Conservation (phyloP, 1,140 invertebrate species). For the Xylocopa sonorina region DNA sequence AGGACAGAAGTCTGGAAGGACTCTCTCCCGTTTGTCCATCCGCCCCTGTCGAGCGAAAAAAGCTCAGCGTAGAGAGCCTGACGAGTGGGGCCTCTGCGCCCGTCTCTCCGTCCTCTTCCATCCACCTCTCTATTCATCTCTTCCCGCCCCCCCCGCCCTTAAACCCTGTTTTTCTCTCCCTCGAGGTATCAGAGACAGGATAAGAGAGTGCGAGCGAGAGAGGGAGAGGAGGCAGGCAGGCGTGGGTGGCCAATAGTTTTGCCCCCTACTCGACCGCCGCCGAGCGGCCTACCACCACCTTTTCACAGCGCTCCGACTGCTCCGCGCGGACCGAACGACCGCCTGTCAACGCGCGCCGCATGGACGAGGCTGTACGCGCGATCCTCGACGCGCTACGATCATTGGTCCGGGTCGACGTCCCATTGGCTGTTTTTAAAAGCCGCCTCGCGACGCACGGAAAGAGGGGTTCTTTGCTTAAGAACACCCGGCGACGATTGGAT, state of each 20-base stretch:
- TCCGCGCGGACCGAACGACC: slow-evolving; percentile 74
- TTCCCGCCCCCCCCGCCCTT: no score
- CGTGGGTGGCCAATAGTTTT: slow-evolving; percentile 82
- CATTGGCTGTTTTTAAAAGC: slow-evolving; percentile 74
- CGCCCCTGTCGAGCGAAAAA: slow-evolving; percentile 69
- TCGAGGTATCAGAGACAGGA: slow-evolving; percentile 37
- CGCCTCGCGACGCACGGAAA: slow-evolving; percentile 36
- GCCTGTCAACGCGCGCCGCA: slow-evolving; percentile 12
- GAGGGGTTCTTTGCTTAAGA: slow-evolving; percentile 68
- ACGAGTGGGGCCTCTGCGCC: slow-evolving; percentile 69
- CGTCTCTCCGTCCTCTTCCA: slow-evolving; percentile 25
- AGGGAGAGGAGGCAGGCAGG: slow-evolving; percentile 57
- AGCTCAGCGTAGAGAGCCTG: slow-evolving; percentile 69
- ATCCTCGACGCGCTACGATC: background rate
- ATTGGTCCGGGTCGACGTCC: slow-evolving; percentile 62
- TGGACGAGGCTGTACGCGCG: background rate
- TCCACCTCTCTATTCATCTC: slow-evolving; percentile 37
- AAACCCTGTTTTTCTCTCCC: slow-evolving; percentile 72
- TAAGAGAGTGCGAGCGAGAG: slow-evolving; percentile 45
- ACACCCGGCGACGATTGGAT: slow-evolving; percentile 61
- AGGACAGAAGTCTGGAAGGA: slow-evolving; percentile 74
- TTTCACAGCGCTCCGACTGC: slow-evolving; percentile 37
- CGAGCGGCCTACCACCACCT: slow-evolving; percentile 55
- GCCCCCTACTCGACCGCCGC: slow-evolving; percentile 66
- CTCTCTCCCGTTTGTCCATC: slow-evolving; percentile 68